These are phyloP conservation scores for Dasypogon diadema DNA, from an alignment of 2,888 invertebrate genomes.

Conservation along the genomic window DNA sequence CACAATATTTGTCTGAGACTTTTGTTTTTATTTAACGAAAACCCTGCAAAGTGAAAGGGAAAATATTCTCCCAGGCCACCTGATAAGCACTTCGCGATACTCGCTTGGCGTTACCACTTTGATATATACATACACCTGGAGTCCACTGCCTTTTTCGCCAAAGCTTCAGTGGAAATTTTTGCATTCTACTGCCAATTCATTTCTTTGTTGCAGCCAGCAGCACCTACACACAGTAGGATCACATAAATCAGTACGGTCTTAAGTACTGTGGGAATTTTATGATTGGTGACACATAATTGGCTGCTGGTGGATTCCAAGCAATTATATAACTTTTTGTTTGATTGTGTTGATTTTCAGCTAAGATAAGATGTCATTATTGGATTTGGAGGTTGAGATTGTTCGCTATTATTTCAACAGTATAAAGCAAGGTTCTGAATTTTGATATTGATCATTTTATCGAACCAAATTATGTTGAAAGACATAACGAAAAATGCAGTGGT, in stretches of 20 bases:
- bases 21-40: conserved; percentile 22
- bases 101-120: conserved; percentile 16
- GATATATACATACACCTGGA: conserved; percentile 3
- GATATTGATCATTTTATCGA: too few relatives aligned
- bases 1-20: conserved; percentile 22
- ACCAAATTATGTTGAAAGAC: too few relatives aligned
- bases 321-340: conserved; percentile 30
- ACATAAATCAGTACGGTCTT: conserved; percentile 48
- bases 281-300: conserved; percentile 60
- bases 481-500: too few relatives aligned
- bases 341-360: conserved; percentile 14
- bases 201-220: neutral
- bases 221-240: conserved; percentile 47
- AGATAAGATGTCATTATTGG: conserved; percentile 26
- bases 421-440: conserved; percentile 38
- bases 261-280: conserved; percentile 62
- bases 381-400: conserved; percentile 50
- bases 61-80: conserved; percentile 51
- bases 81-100: conserved; percentile 46
- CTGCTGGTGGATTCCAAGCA: conserved; percentile 58
- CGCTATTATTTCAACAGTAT: conserved; percentile 46
- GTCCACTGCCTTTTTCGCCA: conserved; percentile 37
- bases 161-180: conserved; percentile 40
- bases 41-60: conserved; percentile 45
- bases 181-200: conserved; percentile 42